Percentiles rank a stretch among this genome's conserved stretches.
Conservation (phyloP, 1,140 invertebrate genomes). For the Dolichoris vasculosae region DNA sequence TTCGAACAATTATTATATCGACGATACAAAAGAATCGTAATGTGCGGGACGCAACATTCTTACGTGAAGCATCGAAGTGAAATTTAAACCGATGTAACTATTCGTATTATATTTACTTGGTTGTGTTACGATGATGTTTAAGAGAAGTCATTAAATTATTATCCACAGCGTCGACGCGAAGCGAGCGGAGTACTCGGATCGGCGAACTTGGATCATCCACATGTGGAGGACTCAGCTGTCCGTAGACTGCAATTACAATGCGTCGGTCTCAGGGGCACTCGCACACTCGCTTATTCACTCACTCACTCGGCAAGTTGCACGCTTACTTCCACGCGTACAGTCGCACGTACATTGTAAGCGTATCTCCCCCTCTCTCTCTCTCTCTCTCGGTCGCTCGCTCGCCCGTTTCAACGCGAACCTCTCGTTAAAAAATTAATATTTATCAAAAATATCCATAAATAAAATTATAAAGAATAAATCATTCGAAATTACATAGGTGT, state of each 20-base stretch:
- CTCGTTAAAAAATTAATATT: not conserved
- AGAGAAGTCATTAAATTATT: too few species aligned
- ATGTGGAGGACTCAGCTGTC: slow-evolving; percentile 66
- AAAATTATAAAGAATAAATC: not conserved
- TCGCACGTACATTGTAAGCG: not conserved
- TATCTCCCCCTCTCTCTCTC: not conserved
- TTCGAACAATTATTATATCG: too few species aligned
- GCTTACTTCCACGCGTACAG: slow-evolving; percentile 12
- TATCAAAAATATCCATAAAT: not conserved
- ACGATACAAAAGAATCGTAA: too few species aligned
- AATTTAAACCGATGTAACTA: too few species aligned
- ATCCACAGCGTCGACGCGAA: not conserved
- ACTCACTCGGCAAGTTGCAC: slow-evolving; percentile 38
- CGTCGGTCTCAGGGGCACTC: slow-evolving; percentile 59
- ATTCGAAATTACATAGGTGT: not conserved
- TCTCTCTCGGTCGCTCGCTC: not conserved
- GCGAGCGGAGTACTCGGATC: slow-evolving; percentile 65
- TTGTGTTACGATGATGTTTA: too few species aligned
- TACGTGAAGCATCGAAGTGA: too few species aligned
- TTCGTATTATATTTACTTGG: too few species aligned
- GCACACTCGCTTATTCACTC: slow-evolving; percentile 59
- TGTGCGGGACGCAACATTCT: too few species aligned
- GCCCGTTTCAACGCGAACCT: not conserved
- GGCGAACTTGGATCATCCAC: slow-evolving; percentile 65
- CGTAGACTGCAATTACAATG: slow-evolving; percentile 67